Base-by-base conservation (phyloP, 1,140 invertebrate genomes). In the Drosophila equinoxialis region DNA sequence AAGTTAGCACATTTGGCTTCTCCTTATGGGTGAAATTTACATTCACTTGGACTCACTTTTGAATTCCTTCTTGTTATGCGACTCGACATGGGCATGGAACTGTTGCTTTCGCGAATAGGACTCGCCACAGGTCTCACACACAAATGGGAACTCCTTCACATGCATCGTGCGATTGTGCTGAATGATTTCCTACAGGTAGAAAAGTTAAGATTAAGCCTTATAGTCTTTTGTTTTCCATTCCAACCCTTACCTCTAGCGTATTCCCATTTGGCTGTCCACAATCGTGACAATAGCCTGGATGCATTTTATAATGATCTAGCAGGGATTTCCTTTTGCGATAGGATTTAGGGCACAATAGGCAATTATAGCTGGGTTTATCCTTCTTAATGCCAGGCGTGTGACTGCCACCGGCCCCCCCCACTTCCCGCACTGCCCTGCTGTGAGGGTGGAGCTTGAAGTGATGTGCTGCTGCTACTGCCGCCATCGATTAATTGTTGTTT, bases 71-170 rank as follows among this genome's bases (percentile, higher is more conserved):
- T 91, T 92, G 54, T 78, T 85, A 74, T 92, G 91, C 58, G 91
- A 91, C 68, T 92, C 90, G 48, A 92, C 89, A 62, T 92, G 91
- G 33, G 91, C 91, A 55, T 91, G 91, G 64, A 91, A 92, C 75
- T 92, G 91, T 71, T 92, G 91, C 6, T 85, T 78, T 6, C 91
- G 79, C 11, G 91, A 92, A 63, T 92, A 92, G 26, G 91, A 92
- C 71, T 92, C 91, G n/a, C 91, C 91, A 57, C 91, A 92, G 6
- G 82, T 91, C 23, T 92, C 91, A 60, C 91, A 92, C 6, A 92
- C 89, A 66, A 92, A 92, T n/a, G 91, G 91, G 65, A 91, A 92
- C 76, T 92, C 90, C 71, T 92, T 91, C 6, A 84, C 77, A 57
- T 92, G 91, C 72, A 92, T 78, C 6, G 80, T 91, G 26, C 86